Evolutionary conservation across 2,797 vertebrate species (phyloP).

Genomic region (Coendou prehensilis): DNA sequence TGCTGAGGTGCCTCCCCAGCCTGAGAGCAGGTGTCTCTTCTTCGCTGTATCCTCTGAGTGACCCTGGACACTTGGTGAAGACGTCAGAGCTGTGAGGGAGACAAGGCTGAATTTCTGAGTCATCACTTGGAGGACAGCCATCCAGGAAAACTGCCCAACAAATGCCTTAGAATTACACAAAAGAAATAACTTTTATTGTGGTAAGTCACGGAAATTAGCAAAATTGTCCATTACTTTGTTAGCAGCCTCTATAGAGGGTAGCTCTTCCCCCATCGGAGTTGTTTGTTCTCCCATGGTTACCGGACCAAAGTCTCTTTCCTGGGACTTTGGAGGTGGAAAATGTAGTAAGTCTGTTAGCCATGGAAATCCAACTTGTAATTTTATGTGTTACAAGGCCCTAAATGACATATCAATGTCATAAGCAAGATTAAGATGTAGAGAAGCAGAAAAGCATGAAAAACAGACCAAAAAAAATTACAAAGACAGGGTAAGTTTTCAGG

Average conservation of each 20-base stretch:
- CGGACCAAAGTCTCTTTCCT: slow-evolving; percentile 1
- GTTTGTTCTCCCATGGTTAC: background rate
- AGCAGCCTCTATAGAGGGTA: background rate
- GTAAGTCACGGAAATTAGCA: background rate
- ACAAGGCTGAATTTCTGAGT: background rate
- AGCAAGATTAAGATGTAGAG: background rate
- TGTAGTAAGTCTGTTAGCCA: background rate
- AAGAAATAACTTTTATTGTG: background rate
- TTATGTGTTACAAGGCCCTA: background rate
- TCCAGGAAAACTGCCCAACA: background rate
- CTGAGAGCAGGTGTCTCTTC: background rate
- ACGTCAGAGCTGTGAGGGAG: background rate
- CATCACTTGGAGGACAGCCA: background rate
- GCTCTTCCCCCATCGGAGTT: background rate
- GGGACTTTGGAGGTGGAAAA: background rate
- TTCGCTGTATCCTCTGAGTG: background rate
- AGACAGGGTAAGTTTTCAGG: background rate
- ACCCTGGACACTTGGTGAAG: background rate
- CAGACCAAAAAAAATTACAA: background rate
- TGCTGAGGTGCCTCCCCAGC: background rate
- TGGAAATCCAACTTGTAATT: background rate
- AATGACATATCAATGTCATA: background rate
- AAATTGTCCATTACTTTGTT: background rate
- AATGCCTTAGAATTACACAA: background rate
- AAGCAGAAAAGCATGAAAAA: background rate